Evolutionary conservation across 2,113 vertebrate genomes (phyloP), one percentile per base, ranked within the genome.

Genomic region (Phalacrocorax brasilianus): DNA sequence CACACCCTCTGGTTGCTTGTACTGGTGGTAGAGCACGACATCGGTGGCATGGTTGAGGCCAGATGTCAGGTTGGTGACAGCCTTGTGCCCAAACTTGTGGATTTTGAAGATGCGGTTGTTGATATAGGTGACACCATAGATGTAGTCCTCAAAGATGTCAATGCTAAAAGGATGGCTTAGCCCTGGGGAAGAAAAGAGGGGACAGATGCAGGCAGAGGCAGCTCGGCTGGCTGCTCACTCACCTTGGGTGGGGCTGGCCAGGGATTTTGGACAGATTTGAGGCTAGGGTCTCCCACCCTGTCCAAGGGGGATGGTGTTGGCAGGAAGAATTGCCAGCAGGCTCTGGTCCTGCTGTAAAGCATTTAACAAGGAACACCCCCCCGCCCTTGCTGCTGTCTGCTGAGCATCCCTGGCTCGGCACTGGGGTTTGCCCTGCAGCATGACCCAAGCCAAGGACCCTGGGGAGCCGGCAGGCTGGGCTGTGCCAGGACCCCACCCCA

Each of bases 91-190:
- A 22, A 99, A 99, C 97, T 99, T 99, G 97, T 99, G 99, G 80
- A 99, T 99, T 68, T 99, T 99, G 98, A 99, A 99, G 96, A 99
- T 99, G 81, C 98, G 93, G 86, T 99, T 99, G 96, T 99, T 99
- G 91, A 99, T 97, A 96, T 99, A 99, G n/a, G 99, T 99, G 97
- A 99, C 99, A 0, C 99, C 99, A 0, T 99, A 99, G 95, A 99
- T 99, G 97, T 99, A 99, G 94, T 99, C 99, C 97, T 99, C 99
- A 66, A 99, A 99, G 95, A 99, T 98, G 71, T 99, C 99, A 3
- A 99, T 99, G 98, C 99, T 99, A 98, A 99, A 99, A 2, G 99
- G 99, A 90, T 99, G 99, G 87, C 98, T 98, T 20, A 99, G 98
- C 61, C 99, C 99, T 99, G 96, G 16, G 58, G 32, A 23, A 70